Conservation (phyloP, 2,888 invertebrate species). For the Morpho helenor region DNA sequence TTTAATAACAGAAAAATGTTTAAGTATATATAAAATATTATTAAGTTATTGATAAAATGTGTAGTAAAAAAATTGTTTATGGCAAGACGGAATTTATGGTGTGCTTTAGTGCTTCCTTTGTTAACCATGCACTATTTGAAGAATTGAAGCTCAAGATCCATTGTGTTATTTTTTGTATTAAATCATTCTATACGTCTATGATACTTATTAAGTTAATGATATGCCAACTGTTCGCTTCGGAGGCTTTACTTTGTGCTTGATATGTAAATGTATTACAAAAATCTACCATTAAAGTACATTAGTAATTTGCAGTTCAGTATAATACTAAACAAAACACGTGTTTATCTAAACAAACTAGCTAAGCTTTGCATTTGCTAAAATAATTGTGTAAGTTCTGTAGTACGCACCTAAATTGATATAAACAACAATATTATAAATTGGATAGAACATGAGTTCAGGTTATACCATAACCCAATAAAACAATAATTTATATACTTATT, state of each 20-base stretch:
- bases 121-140: neutral
- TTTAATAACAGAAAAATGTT: no score
- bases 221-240: slow-evolving; percentile 56
- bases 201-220: slow-evolving; percentile 50
- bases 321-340: slow-evolving; percentile 22
- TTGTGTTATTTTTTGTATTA: neutral
- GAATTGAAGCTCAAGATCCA: slow-evolving; percentile 11
- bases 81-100: no score
- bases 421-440: slow-evolving; percentile 9
- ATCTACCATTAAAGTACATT: slow-evolving; percentile 19
- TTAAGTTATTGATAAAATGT: no score
- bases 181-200: slow-evolving; percentile 23
- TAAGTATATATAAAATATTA: no score
- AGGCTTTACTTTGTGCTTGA: slow-evolving; percentile 62
- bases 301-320: slow-evolving; percentile 23
- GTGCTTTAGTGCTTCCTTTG: no score
- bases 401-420: slow-evolving; percentile 8
- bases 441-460: slow-evolving; percentile 18
- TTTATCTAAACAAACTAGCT: slow-evolving; percentile 20
- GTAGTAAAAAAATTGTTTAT: no score
- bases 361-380: slow-evolving; percentile 16
- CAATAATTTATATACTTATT: slow-evolving; percentile 19
- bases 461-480: slow-evolving; percentile 20
- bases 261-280: slow-evolving; percentile 46
- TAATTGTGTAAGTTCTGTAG: neutral